phyloP scores from a whole-genome alignment of 1,140 invertebrate species.

The Lycorma delicatula region DNA sequence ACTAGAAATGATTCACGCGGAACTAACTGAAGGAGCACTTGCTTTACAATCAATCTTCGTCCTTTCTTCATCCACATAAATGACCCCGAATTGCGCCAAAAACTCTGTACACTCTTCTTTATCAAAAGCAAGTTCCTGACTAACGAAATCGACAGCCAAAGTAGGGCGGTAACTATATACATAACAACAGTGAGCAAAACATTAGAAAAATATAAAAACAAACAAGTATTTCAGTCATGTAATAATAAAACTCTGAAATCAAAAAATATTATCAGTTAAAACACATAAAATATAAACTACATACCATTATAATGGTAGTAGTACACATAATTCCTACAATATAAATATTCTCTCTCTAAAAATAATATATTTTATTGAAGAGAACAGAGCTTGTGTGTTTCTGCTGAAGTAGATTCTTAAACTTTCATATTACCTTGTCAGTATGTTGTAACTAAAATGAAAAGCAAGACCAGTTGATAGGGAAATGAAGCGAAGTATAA shows the following conservation, averaged over 20 bases:
- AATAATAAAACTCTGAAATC: conserved; percentile 17
- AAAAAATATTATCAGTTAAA: conserved; percentile 10
- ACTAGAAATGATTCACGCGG: conserved; percentile 1
- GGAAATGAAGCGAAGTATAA: too few relatives aligned
- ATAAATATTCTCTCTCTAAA: background rate
- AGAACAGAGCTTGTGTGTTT: too few relatives aligned
- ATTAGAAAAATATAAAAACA: background rate
- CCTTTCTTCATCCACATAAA: conserved; percentile 58
- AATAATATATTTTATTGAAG: too few relatives aligned
- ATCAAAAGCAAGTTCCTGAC: conserved; percentile 78
- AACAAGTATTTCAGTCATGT: background rate
- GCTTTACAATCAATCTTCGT: conserved; percentile 79
- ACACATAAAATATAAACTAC: conserved; percentile 10
- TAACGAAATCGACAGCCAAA: conserved; percentile 75
- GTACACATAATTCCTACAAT: background rate
- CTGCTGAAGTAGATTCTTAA: too few relatives aligned
- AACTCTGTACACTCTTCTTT: conserved; percentile 75
- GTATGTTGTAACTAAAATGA: too few relatives aligned
- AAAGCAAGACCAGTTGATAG: too few relatives aligned
- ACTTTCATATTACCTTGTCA: too few relatives aligned
- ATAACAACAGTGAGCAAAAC: conserved; percentile 38
- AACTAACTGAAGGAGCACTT: conserved; percentile 47
- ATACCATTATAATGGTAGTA: conserved; percentile 11
- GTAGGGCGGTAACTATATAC: conserved; percentile 87
- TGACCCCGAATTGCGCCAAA: conserved; percentile 69